Evolutionary conservation across 2,797 vertebrate species (phyloP).

Genomic region (Austrolebias charrua): DNA sequence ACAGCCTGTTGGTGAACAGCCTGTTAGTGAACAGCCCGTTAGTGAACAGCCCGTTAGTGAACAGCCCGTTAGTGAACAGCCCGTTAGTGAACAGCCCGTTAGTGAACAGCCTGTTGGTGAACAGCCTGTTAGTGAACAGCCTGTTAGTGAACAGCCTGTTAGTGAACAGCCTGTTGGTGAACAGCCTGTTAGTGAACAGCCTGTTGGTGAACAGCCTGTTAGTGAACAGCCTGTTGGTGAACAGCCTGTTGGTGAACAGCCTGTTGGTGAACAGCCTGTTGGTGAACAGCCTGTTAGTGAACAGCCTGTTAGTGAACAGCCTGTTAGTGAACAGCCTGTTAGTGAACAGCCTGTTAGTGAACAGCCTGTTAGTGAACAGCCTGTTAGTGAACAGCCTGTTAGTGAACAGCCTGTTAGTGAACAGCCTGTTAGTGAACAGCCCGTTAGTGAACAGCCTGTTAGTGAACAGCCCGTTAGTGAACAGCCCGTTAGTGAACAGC

Average conservation of each 20-base stretch:
- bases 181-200: slow-evolving; percentile 41
- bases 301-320: too few species aligned
- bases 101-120: slow-evolving; percentile 9
- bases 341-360: slow-evolving; percentile 44
- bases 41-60: slow-evolving; percentile 1
- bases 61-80: too few species aligned
- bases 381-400: background rate
- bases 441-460: too few species aligned
- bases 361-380: too few species aligned
- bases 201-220: too few species aligned
- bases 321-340: too few species aligned
- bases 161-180: slow-evolving; percentile 19
- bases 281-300: too few species aligned
- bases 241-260: slow-evolving; percentile 28
- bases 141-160: too few species aligned
- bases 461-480: slow-evolving; percentile 1
- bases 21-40: too few species aligned
- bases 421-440: slow-evolving; percentile 41
- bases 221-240: slow-evolving; percentile 1
- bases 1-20: slow-evolving; percentile 40
- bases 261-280: slow-evolving; percentile 31
- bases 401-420: slow-evolving; percentile 20
- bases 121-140: too few species aligned
- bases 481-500: too few species aligned
- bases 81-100: slow-evolving; percentile 39